phyloP scores from a whole-genome alignment of 2,888 invertebrate species.

The Notodonta ziczac region DNA sequence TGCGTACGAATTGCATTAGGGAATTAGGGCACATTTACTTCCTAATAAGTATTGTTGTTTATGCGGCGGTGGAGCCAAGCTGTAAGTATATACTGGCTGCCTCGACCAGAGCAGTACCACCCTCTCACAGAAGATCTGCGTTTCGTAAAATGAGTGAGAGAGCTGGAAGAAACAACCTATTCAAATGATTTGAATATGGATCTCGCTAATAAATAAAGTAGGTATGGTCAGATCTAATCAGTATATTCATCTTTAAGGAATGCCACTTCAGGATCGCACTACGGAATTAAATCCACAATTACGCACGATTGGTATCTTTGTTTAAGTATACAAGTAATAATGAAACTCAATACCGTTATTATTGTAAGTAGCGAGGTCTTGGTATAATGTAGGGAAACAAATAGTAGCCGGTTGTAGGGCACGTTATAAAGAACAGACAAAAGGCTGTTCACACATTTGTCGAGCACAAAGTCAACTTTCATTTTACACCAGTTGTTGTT shows the following conservation, averaged over 20 bases:
- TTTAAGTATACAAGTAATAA: not conserved
- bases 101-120: too few relatives aligned
- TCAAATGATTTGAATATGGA: too few relatives aligned
- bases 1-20: conserved; percentile 1
- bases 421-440: not conserved
- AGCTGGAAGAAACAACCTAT: too few relatives aligned
- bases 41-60: not conserved
- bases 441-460: conserved; percentile 2
- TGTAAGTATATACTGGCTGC: too few relatives aligned
- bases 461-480: not conserved
- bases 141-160: too few relatives aligned
- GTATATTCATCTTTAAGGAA: too few relatives aligned
- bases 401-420: not conserved
- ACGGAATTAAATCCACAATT: too few relatives aligned
- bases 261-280: too few relatives aligned
- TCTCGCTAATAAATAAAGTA: too few relatives aligned
- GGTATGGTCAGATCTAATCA: too few relatives aligned
- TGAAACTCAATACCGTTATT: not conserved
- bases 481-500: not conserved
- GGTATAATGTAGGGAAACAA: not conserved
- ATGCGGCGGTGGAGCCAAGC: not conserved
- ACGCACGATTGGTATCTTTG: not conserved
- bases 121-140: too few relatives aligned
- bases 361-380: not conserved
- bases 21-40: not conserved